phyloP scores from a whole-genome alignment of 2,113 vertebrate genomes.

The Thunnus thynnus region DNA sequence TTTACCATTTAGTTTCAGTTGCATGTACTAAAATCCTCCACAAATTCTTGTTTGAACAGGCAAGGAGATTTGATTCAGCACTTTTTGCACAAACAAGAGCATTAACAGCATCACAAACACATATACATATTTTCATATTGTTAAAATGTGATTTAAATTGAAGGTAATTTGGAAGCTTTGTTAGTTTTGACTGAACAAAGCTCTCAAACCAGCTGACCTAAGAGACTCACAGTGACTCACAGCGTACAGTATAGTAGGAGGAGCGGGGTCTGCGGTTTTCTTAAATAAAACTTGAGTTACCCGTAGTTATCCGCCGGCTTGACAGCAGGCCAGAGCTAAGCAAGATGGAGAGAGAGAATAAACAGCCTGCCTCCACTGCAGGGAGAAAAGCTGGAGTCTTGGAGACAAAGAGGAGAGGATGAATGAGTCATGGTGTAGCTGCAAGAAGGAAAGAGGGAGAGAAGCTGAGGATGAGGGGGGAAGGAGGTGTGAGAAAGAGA shows the following conservation, averaged over 20 bases:
- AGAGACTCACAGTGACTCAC: not conserved
- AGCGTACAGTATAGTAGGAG: not conserved
- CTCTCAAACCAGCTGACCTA: not conserved
- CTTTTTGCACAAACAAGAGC: not conserved
- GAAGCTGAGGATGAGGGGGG: not conserved
- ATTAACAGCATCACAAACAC: too few species aligned
- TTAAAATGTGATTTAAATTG: not conserved
- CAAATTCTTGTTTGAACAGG: not conserved
- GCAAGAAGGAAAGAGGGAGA: constrained; percentile 25
- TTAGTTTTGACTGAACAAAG: not conserved
- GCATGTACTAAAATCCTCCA: too few species aligned
- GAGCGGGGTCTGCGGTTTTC: constrained; percentile 35
- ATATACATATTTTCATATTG: not conserved
- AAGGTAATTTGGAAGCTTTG: not conserved
- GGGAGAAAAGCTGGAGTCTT: constrained; percentile 58
- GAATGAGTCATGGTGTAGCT: constrained; percentile 58
- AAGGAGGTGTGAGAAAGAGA: not conserved
- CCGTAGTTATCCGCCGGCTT: constrained; percentile 63
- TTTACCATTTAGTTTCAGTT: too few species aligned
- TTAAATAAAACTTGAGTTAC: constrained; percentile 71
- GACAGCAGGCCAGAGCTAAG: constrained; percentile 69
- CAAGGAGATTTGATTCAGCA: too few species aligned
- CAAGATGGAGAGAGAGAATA: constrained; percentile 80
- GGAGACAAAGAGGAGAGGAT: constrained; percentile 70
- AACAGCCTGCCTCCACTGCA: constrained; percentile 63